Base-by-base conservation (phyloP, 2,888 invertebrate species). In the Aquatica leii region DNA sequence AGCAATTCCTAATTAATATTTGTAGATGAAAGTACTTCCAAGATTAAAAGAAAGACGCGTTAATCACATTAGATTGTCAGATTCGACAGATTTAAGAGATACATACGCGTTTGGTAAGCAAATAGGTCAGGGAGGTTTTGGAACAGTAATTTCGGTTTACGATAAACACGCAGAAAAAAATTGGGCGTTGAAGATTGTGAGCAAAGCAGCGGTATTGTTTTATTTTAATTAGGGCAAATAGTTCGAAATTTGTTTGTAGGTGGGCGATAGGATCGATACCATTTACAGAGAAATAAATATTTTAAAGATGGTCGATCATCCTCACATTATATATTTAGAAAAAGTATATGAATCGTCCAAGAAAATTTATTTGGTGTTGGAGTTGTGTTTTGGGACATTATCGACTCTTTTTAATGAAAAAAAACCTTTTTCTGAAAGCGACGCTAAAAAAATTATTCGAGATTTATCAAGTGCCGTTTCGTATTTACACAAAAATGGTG, bases 291-390 rank as follows among this genome's bases (percentile, higher is more conserved):
- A 86, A 77, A 85, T 86, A 46, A 78, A 80, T 61, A 86, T 86
- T 64, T 76, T 86, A 67, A 86, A 85, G 75, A 75, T 81, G 67
- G 85, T 86, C n/a, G 75, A 81, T 41, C 86, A 86, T 76, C 84
- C 83, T 11, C 84, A 86, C 72, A 86, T 86, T 56, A 85, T 86
- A 62, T 77, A 78, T 65, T 76, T 86, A 46, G 82, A 85, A 65
- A 84, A 82, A 75, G 82, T 86, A 3, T 83, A 82, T 67, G 86
- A 86, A 75, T 84, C 85, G 1, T 72, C 82, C 6, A 82, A 83
- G 78, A 83, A 82, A 71, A 84, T 86, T 74, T 87, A 83, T 74
- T 76, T 87, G 68, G 80, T 87, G 9, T 81, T 86, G 75, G 86
- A 86, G 75, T 74, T 82, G 43, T 86, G 86, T 74, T 76, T 77